phyloP scores from a whole-genome alignment of 1,140 invertebrate species.

The Sitobion miscanthi region DNA sequence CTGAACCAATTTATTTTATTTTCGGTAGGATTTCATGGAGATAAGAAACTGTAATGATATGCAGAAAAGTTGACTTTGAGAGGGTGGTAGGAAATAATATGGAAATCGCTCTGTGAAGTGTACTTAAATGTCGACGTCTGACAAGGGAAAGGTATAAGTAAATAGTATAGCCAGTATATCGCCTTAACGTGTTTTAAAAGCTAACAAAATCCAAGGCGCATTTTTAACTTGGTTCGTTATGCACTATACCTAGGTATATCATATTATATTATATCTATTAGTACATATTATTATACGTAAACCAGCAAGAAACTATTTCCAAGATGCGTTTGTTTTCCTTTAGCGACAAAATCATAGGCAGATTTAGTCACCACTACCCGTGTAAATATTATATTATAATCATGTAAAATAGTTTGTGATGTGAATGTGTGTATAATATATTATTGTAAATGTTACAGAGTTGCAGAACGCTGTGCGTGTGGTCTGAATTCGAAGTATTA shows the following conservation, averaged over 20 bases:
- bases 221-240: neutral
- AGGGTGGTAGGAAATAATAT: conserved; percentile 38
- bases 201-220: neutral
- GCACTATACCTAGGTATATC: neutral
- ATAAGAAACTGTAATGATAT: conserved; percentile 48
- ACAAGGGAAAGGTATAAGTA: conserved; percentile 35
- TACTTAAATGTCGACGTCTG: conserved; percentile 36
- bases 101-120: conserved; percentile 36
- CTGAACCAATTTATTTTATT: conserved; percentile 40
- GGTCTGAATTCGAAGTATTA: neutral
- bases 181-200: conserved; percentile 32
- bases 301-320: neutral
- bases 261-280: neutral
- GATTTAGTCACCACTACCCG: neutral
- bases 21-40: neutral
- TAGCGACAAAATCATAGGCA: neutral
- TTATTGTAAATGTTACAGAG: neutral
- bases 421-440: no score
- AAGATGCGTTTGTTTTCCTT: neutral
- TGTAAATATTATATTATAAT: neutral
- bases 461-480: neutral
- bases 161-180: conserved; percentile 6
- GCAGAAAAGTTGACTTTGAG: conserved; percentile 34
- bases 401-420: no score
- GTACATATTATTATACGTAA: no score